Evolutionary conservation across 2,113 vertebrate genomes (phyloP), one percentile per base, ranked within the genome.

Genomic region (Varanus komodoensis): DNA sequence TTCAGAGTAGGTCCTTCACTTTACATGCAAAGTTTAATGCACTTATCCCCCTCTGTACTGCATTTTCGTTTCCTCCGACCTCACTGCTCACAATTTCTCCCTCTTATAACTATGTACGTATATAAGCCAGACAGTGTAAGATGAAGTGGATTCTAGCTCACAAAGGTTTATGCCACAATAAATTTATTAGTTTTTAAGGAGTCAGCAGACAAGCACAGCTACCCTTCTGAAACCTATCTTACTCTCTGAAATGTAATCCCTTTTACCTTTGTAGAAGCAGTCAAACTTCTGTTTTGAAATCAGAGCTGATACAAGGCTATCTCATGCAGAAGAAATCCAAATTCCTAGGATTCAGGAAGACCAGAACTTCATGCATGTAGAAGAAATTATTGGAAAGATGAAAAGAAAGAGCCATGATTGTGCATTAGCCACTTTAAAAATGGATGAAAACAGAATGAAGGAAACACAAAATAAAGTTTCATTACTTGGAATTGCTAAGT

Each of bases 361-460:
- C 29, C 19, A 21, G 1, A 12, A 82, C 29, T 1, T 21, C n/a
- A 15, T 48, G 8, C 50, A 4, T 25, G 38, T 61, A 0, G 83
- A 84, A 50, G 38, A 44, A 88, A 73, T 52, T 19, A 67, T 32
- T 64, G 57, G 9, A 77, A 85, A 29, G 52, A 93, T 79, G 52
- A 27, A 50, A 48, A 54, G 54, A 81, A 75, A 44, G 8, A 21
- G 67, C 23, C 0, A 0, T 0, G 25, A 8, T 6, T 75, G 17
- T 0, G 32, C 52, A 84, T 69, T 64, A 84, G 21, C 89, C 1
- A 0, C 50, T 44, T 86, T 91, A 48, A 2, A 11, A 64, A 90
- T 83, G 0, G 4, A 61, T 71, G 77, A 61, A 89, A 93, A 27
- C n/a, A 48, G 8, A 38, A 2, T 1, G 8, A 77, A 52, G 75